Evolutionary conservation across 2,113 vertebrate species (phyloP).

Genomic region (Entomyzon cyanotis): DNA sequence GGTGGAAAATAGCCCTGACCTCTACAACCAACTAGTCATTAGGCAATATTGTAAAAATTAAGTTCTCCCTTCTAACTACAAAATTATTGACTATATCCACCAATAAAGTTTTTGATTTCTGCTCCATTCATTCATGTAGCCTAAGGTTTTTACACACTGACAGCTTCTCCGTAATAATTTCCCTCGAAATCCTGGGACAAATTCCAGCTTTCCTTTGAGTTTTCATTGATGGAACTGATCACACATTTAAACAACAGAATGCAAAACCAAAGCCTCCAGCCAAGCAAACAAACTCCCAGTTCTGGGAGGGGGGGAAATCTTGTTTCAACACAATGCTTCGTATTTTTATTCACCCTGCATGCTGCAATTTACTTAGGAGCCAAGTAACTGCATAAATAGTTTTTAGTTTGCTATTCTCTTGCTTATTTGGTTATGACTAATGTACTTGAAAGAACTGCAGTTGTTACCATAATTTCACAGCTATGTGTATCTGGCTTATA

Average conservation of each 20-base stretch:
- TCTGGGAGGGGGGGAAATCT: not conserved
- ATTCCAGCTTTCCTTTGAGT: slow-evolving; percentile 18
- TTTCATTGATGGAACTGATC: slow-evolving; percentile 39
- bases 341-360: not conserved
- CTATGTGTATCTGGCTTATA: slow-evolving; percentile 29
- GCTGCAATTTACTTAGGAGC: slow-evolving; percentile 8
- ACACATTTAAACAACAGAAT: slow-evolving; percentile 1
- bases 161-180: not conserved
- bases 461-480: slow-evolving; percentile 18
- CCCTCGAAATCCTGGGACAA: not conserved
- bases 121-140: not conserved
- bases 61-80: not conserved
- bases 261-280: slow-evolving; percentile 1
- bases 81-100: not conserved
- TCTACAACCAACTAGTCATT: not conserved
- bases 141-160: not conserved
- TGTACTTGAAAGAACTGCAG: slow-evolving; percentile 3
- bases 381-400: not conserved
- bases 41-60: not conserved
- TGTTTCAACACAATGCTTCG: not conserved
- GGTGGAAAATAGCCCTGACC: not conserved
- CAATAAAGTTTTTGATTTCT: not conserved
- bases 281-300: not conserved
- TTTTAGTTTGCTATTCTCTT: slow-evolving; percentile 4
- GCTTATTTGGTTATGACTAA: slow-evolving; percentile 21